These are phyloP conservation scores for Pteronura brasiliensis DNA, from an alignment of 2,113 vertebrate species.

Conservation along the genomic window DNA sequence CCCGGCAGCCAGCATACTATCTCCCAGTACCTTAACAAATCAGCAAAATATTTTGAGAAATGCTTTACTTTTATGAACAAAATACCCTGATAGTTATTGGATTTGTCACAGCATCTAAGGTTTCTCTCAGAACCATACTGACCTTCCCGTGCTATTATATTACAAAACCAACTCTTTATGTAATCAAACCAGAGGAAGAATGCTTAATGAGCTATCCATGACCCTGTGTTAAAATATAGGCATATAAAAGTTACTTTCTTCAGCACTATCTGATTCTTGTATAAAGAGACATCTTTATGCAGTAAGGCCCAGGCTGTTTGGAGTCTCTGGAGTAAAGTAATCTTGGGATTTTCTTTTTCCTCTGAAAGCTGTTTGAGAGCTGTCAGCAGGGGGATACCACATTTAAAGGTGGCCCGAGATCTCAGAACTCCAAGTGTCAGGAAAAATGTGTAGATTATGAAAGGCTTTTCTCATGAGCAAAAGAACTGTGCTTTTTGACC, in stretches of 20 bases:
- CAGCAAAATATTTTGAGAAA: constrained; percentile 78
- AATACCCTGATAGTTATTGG: constrained; percentile 80
- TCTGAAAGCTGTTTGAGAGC: background rate
- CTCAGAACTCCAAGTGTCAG: constrained; percentile 64
- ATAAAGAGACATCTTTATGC: background rate
- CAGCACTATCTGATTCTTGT: background rate
- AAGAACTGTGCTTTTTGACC: constrained; percentile 62
- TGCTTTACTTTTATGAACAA: constrained; percentile 73
- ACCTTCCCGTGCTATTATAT: constrained; percentile 67
- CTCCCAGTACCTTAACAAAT: constrained; percentile 76
- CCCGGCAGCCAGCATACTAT: constrained; percentile 34
- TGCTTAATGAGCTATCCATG: constrained; percentile 67
- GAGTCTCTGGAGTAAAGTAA: constrained; percentile 2
- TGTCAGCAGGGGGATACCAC: constrained; percentile 61
- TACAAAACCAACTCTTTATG: constrained; percentile 74
- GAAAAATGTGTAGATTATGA: constrained; percentile 69
- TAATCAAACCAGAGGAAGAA: constrained; percentile 73
- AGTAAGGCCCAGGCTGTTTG: background rate
- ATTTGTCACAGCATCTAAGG: constrained; percentile 83
- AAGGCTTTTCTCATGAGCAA: constrained; percentile 76
- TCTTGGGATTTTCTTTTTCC: background rate
- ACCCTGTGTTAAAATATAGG: background rate
- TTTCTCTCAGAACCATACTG: constrained; percentile 77
- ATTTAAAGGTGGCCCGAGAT: constrained; percentile 53
- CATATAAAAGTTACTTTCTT: constrained; percentile 51